Base-by-base conservation (phyloP, 2,888 invertebrate species). In the Melanophora roralis region DNA sequence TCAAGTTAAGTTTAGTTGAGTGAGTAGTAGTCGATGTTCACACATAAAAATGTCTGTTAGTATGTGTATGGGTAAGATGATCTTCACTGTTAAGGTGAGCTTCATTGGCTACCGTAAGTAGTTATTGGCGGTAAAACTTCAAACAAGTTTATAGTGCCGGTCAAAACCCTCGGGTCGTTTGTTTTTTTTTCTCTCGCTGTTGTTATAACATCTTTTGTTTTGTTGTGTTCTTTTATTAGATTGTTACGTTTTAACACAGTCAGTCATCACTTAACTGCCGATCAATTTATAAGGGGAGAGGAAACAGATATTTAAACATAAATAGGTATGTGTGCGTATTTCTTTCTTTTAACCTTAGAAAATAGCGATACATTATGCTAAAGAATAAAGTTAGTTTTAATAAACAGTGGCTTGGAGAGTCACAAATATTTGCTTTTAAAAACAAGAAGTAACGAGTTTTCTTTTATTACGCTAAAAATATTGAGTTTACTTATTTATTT, bases 231-330 rank as follows among this genome's bases (percentile, higher is more conserved):
- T 32, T 27, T 21, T 55, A 65, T 79, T 51, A 49, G 79, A 76
- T 68, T 76, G 72, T 72, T 80, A 79, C 69, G 74, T 79, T 74
- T 79, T 80, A 76, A 76, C 72, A 73, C 76, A 76, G 72, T 76
- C 80, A 80, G 76, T 80, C 80, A 73, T 73, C 80, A 80, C 80
- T 80, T 80, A 76, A 73, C 76, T 76, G 68, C 51, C 23, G 68
- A 68, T 69, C 80, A 76, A 80, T 80, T 76, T 76, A 73, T 59
- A 76, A 62, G 43, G 43, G 47, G 47, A 71, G 36, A 60, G n/a
- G 14, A 55, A 53, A 69, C 2, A 47, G 16, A 32, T 40, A 49
- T 47, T 19, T 14, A 51, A 23, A 51, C 11, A 55, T 11, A 57
- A 21, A 38, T 14, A 16, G 5, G 12, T 14, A 34, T 19, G n/a